phyloP scores from a whole-genome alignment of 2,888 invertebrate species.

The Stomorhina lunata region DNA sequence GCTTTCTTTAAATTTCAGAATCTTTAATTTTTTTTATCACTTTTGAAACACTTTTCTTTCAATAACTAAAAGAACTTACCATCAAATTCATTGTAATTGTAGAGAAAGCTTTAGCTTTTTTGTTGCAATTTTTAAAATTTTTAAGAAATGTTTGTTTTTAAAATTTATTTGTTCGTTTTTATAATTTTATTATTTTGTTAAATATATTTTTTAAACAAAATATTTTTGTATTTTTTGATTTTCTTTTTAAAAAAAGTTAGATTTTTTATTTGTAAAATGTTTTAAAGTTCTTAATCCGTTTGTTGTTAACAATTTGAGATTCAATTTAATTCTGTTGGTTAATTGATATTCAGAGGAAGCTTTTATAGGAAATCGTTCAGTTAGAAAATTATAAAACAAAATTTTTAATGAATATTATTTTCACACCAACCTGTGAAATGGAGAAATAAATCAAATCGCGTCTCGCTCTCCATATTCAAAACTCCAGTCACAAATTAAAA shows the following conservation, averaged over 20 bases:
- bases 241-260: not conserved
- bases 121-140: not conserved
- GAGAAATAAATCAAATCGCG: not conserved
- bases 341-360: constrained; percentile 2
- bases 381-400: constrained; percentile 7
- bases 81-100: constrained; percentile 19
- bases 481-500: no score
- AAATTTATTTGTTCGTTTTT: no score
- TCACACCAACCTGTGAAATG: constrained; percentile 53
- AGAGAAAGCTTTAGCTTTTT: not conserved
- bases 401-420: constrained; percentile 12
- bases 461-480: not conserved
- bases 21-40: no score
- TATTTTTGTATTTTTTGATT: not conserved
- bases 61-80: constrained; percentile 19
- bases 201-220: no score
- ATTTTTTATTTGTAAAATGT: not conserved
- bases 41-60: not conserved
- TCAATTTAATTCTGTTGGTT: constrained; percentile 36
- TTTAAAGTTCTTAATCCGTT: constrained; percentile 6
- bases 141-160: no score
- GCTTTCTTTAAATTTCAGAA: no score
- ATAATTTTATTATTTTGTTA: no score
- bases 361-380: constrained; percentile 43
- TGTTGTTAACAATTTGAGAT: constrained; percentile 21